Evolutionary conservation across 2,797 vertebrate species (phyloP).

Genomic region (Naso thynnoides): DNA sequence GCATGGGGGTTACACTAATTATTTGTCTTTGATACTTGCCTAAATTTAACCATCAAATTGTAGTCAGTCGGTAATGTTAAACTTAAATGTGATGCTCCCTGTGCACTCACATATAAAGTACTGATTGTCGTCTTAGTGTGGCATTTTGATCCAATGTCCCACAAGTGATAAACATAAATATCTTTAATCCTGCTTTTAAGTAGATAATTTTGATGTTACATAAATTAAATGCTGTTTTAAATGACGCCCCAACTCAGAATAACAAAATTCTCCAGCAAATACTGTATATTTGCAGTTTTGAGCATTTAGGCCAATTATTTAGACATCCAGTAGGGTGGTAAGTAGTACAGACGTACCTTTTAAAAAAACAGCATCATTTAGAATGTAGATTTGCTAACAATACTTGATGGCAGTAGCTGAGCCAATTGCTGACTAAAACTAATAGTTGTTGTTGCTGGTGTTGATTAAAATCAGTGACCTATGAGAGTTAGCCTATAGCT

Average conservation of each 20-base stretch:
- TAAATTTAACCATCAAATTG: not conserved
- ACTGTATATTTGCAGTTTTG: not conserved
- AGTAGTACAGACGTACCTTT: no score
- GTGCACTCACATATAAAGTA: not conserved
- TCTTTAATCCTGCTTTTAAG: not conserved
- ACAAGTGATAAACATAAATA: not conserved
- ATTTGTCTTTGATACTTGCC: not conserved
- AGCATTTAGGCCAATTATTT: conserved; percentile 1
- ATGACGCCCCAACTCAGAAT: not conserved
- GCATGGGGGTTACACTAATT: not conserved
- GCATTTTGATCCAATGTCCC: conserved; percentile 5
- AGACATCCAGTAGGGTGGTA: not conserved
- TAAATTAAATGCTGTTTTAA: not conserved
- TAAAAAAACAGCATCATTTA: not conserved
- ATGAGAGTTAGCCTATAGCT: conserved; percentile 26
- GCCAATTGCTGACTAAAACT: not conserved
- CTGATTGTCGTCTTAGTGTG: conserved; percentile 5
- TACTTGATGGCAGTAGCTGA: not conserved
- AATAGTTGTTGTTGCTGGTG: conserved; percentile 2
- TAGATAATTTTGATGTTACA: not conserved
- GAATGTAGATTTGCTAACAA: conserved; percentile 2
- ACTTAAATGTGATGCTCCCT: not conserved
- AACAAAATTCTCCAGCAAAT: not conserved
- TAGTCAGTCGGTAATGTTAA: not conserved
- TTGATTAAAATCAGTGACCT: conserved; percentile 40